Percentiles rank a stretch among this genome's conserved stretches.
phyloP scores from a whole-genome alignment of 2,113 vertebrate species.

The Platanista minor region DNA sequence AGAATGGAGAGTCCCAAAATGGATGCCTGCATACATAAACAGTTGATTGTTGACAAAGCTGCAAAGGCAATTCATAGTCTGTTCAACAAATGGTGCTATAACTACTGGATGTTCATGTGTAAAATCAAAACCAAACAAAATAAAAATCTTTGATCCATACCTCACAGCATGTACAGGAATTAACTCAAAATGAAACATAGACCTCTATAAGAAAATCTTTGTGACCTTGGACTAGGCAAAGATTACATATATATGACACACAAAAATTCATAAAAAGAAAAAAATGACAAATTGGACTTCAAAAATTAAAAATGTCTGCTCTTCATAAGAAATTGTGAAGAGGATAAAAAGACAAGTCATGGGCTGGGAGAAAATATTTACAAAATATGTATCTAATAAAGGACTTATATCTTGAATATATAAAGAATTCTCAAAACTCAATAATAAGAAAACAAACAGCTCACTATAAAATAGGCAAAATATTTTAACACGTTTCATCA shows the following conservation, averaged over 20 bases:
- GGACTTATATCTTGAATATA: neutral
- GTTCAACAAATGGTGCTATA: neutral
- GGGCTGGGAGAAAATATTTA: neutral
- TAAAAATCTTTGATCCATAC: neutral
- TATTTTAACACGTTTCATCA: neutral
- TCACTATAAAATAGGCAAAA: neutral
- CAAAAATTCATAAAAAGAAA: neutral
- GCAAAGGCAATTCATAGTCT: neutral
- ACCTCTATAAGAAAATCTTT: neutral
- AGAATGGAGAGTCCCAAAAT: neutral
- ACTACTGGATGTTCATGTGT: neutral
- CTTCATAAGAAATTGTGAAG: neutral
- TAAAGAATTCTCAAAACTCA: neutral
- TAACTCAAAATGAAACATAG: neutral
- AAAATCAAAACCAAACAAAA: neutral
- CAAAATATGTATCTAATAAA: neutral
- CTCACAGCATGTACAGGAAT: neutral
- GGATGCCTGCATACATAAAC: neutral
- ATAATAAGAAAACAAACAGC: neutral
- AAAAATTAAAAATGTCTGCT: neutral
- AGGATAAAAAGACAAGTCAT: neutral
- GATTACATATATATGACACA: neutral
- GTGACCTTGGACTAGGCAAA: neutral
- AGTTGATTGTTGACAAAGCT: neutral
- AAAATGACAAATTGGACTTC: neutral